Base-by-base conservation (phyloP, 2,797 vertebrate genomes). In the Taeniopygia guttata region DNA sequence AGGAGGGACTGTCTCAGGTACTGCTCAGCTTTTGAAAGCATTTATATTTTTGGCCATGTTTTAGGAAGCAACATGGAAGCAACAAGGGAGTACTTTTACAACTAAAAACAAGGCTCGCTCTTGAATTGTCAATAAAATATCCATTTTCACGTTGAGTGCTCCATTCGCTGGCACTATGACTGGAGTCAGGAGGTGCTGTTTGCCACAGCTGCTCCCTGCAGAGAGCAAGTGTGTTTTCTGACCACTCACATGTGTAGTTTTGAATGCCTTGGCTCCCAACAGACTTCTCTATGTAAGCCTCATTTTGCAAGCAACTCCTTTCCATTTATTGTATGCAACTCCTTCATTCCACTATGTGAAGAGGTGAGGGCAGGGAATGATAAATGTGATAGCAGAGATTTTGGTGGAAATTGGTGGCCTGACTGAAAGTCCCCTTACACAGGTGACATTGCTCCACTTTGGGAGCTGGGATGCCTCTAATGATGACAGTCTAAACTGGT, bases 241-340 rank as follows among this genome's bases (percentile, higher is more conserved):
- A 52, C 11, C 0, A 0, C 32, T 69, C 2, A 0, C 14, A 40
- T 1, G 3, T 1, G 2, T 7, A 43, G 2, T 13, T 36, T 69
- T 1, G 1, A 67, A 45, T 12, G 42, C 30, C 20, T 38, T 69
- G 40, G 7, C 15, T 79, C 26, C 18, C 52, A 63, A 11, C 7
- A 38, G 23, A 36, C 11, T 1, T 8, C 34, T 55, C 34, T 22
- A 21, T 1, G 1, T 26, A 78, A 67, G 6, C 16, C 10, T 12
- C 4, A 3, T 64, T 90, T 81, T 46, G 22, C 22, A 66, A 51
- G 23, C 1, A 52, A 3, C 36, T 58, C 76, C 30, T 68, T 87
- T 45, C 36, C 0, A 0, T 86, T 79, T 56, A 30, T 46, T 14
- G 5, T 17, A 11, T n/a, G 4, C 48, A 36, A 59, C 7, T 45